A percentile compares a stretch with the other conserved stretches of the same genome.
phyloP scores from a whole-genome alignment of 2,797 vertebrate species.

The Etheostoma nigrum region DNA sequence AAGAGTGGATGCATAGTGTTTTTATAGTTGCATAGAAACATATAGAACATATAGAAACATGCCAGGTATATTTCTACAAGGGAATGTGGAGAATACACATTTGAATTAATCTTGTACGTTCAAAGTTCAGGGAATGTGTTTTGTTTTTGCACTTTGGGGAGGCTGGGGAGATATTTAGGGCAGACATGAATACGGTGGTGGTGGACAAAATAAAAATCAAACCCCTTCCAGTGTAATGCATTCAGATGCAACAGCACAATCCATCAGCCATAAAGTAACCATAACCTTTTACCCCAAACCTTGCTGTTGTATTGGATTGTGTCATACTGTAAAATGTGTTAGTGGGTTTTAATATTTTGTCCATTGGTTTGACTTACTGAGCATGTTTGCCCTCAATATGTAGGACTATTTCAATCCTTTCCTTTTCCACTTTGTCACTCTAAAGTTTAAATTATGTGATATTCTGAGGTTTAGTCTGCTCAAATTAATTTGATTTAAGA shows the following conservation, averaged over 20 bases:
- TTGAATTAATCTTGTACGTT: conserved; percentile 19
- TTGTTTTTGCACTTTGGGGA: conserved; percentile 51
- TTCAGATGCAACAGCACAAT: neutral
- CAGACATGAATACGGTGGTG: neutral
- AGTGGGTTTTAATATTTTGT: neutral
- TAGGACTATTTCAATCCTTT: conserved; percentile 11
- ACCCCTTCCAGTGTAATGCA: neutral
- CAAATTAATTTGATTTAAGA: too few species aligned
- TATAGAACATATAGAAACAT: neutral
- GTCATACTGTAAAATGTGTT: conserved; percentile 7
- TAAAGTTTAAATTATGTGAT: neutral
- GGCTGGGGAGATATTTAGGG: neutral
- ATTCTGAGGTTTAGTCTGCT: neutral
- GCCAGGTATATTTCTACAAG: conserved; percentile 47
- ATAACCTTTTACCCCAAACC: neutral
- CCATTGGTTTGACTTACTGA: conserved; percentile 4
- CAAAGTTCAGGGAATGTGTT: conserved; percentile 64
- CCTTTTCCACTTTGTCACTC: neutral
- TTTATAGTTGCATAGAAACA: too few species aligned
- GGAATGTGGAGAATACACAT: conserved; percentile 23
- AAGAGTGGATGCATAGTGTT: neutral
- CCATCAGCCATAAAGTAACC: conserved; percentile 22
- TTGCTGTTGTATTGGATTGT: neutral
- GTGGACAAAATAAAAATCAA: conserved; percentile 10
- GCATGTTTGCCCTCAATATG: conserved; percentile 13